These are phyloP conservation scores for Peromyscus melanophrys DNA, from an alignment of 2,797 vertebrate species.

Conservation along the genomic window DNA sequence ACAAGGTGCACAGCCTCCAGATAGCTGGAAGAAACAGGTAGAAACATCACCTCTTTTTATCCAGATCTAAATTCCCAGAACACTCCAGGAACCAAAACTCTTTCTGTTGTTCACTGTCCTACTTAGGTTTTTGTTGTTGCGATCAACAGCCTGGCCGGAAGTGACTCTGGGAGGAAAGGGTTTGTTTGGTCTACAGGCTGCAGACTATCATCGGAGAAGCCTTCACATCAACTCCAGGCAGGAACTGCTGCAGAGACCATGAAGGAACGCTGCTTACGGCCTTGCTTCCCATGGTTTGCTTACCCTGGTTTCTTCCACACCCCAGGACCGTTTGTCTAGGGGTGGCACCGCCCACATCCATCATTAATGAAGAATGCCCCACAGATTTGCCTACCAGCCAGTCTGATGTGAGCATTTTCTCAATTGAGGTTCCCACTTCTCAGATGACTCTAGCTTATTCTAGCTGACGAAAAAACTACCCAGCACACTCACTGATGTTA, in stretches of 20 bases:
- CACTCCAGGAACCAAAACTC: neutral
- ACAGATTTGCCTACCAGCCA: neutral
- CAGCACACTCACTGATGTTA: neutral
- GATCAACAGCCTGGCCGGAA: neutral
- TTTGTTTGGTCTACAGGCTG: neutral
- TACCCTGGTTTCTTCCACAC: neutral
- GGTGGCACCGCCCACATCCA: neutral
- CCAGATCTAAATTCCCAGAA: conserved; percentile 17
- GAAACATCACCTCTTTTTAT: neutral
- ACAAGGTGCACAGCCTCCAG: conserved; percentile 33
- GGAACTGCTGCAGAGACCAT: neutral
- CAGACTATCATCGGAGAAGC: neutral
- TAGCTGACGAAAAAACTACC: neutral
- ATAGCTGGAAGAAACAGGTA: neutral
- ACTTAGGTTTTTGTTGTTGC: neutral
- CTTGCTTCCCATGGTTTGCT: neutral
- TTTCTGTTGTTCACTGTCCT: neutral
- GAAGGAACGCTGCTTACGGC: neutral
- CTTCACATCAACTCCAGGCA: too few relatives aligned
- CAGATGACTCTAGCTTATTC: neutral
- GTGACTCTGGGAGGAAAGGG: neutral
- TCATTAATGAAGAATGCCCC: neutral
- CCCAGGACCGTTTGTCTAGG: neutral
- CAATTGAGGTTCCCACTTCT: neutral
- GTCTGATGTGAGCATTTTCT: neutral